These are phyloP conservation scores for Dendropsophus ebraccatus DNA, from an alignment of 2,113 vertebrate genomes.

Conservation along the genomic window DNA sequence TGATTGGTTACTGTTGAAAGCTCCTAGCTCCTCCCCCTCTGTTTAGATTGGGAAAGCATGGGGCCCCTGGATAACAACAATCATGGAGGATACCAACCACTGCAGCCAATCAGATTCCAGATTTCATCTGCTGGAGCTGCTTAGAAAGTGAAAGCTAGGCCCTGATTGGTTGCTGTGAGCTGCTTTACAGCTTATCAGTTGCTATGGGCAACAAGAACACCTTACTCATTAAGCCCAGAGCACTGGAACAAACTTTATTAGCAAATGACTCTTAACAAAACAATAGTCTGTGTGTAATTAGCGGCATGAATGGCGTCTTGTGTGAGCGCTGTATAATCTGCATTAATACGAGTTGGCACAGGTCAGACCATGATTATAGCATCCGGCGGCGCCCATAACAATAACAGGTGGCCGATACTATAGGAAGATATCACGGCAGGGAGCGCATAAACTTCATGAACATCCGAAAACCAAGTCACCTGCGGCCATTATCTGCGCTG, in stretches of 20 bases:
- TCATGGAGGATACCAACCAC: neutral
- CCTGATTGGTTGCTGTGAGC: neutral
- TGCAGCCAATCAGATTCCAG: neutral
- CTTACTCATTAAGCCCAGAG: neutral
- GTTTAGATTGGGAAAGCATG: too few relatives aligned
- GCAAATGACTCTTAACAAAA: conserved; percentile 9
- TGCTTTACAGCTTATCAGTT: neutral
- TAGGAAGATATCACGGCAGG: neutral
- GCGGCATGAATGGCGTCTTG: conserved; percentile 4
- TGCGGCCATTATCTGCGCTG: neutral
- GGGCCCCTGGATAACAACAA: too few relatives aligned
- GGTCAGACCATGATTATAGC: neutral
- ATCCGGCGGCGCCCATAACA: neutral
- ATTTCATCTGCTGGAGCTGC: neutral
- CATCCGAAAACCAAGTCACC: neutral
- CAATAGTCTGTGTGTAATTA: neutral
- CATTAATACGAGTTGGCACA: neutral
- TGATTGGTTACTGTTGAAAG: neutral
- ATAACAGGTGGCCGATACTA: neutral
- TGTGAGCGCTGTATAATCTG: neutral
- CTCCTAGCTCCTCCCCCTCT: too few relatives aligned
- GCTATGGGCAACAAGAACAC: neutral
- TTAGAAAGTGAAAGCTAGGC: neutral
- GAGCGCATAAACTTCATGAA: neutral
- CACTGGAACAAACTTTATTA: neutral